Evolutionary conservation across 2,888 invertebrate genomes (phyloP), one percentile per base, ranked within the genome.

Genomic region (Caenorhabditis imperialis): DNA sequence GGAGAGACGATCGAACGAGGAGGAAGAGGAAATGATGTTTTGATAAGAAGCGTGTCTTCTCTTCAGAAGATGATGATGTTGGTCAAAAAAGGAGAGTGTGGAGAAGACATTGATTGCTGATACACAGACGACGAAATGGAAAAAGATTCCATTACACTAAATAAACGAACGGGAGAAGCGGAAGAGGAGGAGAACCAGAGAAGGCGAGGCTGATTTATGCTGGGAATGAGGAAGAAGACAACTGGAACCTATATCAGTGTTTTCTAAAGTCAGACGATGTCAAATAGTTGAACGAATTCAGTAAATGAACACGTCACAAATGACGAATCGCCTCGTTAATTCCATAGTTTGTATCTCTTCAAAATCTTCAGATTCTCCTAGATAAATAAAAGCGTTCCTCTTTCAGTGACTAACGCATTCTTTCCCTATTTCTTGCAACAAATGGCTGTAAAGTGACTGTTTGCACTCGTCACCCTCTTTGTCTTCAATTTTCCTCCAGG

Each of bases 31-130:
- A 7, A 33, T n/a, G 38, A 27, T 51, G 51, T 61, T 61, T 42
- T 51, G 61, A 61, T 61, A 61, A 51, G 61, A 60, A 60, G 60
- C 60, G 60, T 60, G 60, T 40, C 50, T 40, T 25, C 40, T 53
- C 25, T 5, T 10, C 10, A 30, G 30, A 30, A 30, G 14, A 48
- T 40, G 27, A 27, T 25, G 50, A 8, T 16, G 38, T 12, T 27
- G 12, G 20, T 14, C 25, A 53, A 51, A 42, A 33, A 44, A 51
- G 20, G 51, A 38, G 61, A 62, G 30, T 23, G 48, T 14, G 22
- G 44, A 38, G 30, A 45, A 14, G 33, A 42, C n/a, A n/a, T 48
- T 48, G 48, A 22, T 12, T 10, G 44, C 18, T 22, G 45, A 35
- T 16, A 45, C n/a, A 57, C 40, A n/a, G 27, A 45, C 44, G 44